Evolutionary conservation across 2,113 vertebrate genomes (phyloP), one percentile per base, ranked within the genome.

Genomic region (Lasiurus borealis): DNA sequence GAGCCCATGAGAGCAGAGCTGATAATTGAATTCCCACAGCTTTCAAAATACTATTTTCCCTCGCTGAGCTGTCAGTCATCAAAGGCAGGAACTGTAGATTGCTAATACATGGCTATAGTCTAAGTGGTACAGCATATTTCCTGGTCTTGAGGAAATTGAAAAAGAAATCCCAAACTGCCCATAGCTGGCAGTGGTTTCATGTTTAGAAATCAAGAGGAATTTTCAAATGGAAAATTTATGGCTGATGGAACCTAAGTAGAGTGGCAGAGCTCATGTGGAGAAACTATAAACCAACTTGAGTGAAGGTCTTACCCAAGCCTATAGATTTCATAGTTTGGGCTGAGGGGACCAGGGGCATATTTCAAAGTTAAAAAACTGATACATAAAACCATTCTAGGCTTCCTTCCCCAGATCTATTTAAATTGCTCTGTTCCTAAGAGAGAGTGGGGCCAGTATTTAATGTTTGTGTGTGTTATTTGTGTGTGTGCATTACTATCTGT

Each of bases 131-230:
- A 29, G 72, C 82, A 73, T 80, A 93, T 76, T 84, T 81, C 69
- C 87, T 89, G 13, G 89, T 96, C 64, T 96, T 76, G 83, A 94
- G 54, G 86, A 95, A 96, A 95, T 76, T 96, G 93, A 95, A 97
- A 95, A 29, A 29, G 88, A 95, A 97, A 96, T 97, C 73, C 91
- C 95, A 95, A 87, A 95, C 48, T 93, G 73, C 57, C 78, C 9
- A 0, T 94, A 93, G 78, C 57, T 85, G 90, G 59, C 54, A 62
- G 69, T 54, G 27, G 59, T 72, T 96, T 91, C 69, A 73, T 93
- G 78, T 89, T 95, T 34, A 89, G 84, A 94, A 97, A 96, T 94
- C 44, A 88, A 86, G 73, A 76, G 34, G 62, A 93, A 89, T 96
- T 95, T 95, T 59, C 40, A 59, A 76, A 69, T 68, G 40, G 80